Base-by-base conservation (phyloP, 2,113 vertebrate species). In the Thinocorus orbignyianus region DNA sequence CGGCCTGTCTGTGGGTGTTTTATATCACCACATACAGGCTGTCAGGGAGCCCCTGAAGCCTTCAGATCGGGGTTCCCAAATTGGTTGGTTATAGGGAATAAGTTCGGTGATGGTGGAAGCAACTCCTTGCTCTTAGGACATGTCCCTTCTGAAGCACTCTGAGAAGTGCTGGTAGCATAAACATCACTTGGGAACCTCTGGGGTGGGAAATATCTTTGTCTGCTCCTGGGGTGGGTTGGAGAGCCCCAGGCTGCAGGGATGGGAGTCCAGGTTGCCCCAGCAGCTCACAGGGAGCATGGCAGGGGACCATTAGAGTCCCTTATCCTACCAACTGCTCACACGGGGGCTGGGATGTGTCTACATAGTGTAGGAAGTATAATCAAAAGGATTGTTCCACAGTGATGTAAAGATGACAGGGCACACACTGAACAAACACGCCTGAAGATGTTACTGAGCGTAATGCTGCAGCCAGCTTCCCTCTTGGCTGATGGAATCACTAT, bases 401-500 rank as follows among this genome's bases (percentile, higher is more conserved):
- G 76, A 35, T 49, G 35, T 44, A 37, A 81, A 84, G 82, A 33
- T 84, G 66, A 48, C 68, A 90, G 85, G 88, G 70, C 70, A 41
- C 13, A 7, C 1, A 1, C 46, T 94, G 76, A 88, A 81, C 64
- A 87, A 90, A 74, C 44, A 19, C 0, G 0, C 24, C 60, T 55
- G 2, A 77, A 64, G 82, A 78, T 86, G 19, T 39, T 83, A 51
- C 83, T 60, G 64, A 83, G 80, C 0, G 0, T 70, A 18, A 65
- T 1, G 1, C 71, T 0, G 0, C 64, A 93, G 76, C 55, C 77
- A 81, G 69, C 48, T 83, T 96, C 82, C 51, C 64, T 77, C 52
- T 66, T 70, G 61, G 68, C 80, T 93, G 65, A 20, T 88, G 90
- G 96, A 93, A 76, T 86, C 69, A n/a, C 92, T 95, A 7, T 78